Percentiles rank a stretch among this genome's conserved stretches.
These are phyloP conservation scores for Argyresthia goedartella DNA, from an alignment of 2,888 invertebrate species.

Conservation along the genomic window DNA sequence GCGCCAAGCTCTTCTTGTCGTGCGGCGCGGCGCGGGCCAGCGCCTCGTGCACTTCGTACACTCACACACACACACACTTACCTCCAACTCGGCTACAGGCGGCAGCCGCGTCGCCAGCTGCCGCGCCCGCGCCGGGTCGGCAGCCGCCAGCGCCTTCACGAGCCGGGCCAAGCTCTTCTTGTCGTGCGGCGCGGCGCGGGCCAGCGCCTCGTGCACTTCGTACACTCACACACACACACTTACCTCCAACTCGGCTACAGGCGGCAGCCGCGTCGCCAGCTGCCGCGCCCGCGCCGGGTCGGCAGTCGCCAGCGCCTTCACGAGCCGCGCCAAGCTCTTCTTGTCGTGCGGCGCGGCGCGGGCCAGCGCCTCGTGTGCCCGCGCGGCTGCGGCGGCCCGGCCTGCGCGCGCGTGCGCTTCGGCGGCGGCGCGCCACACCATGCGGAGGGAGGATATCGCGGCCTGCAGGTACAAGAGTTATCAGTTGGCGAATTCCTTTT, in stretches of 20 bases:
- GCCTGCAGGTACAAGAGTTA: background rate
- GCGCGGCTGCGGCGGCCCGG: conserved; percentile 81
- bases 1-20: too few species aligned
- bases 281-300: conserved; percentile 83
- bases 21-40: too few species aligned
- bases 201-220: conserved; percentile 76
- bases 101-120: conserved; percentile 58
- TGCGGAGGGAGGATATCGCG: conserved; percentile 68
- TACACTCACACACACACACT: too few species aligned
- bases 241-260: conserved; percentile 40
- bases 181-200: conserved; percentile 82
- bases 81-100: conserved; percentile 40
- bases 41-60: too few species aligned
- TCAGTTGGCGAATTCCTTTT: background rate
- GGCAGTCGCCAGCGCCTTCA: conserved; percentile 87
- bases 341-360: conserved; percentile 82
- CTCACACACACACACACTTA: too few species aligned
- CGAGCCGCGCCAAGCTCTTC: conserved; percentile 88
- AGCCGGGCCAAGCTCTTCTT: conserved; percentile 86
- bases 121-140: conserved; percentile 84
- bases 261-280: conserved; percentile 52
- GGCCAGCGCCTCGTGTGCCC: conserved; percentile 77
- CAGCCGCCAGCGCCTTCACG: conserved; percentile 89
- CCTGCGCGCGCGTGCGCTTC: conserved; percentile 85
- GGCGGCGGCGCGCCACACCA: conserved; percentile 89